Conservation (phyloP, 2,888 invertebrate genomes). For the Tenthredo mesomela region DNA sequence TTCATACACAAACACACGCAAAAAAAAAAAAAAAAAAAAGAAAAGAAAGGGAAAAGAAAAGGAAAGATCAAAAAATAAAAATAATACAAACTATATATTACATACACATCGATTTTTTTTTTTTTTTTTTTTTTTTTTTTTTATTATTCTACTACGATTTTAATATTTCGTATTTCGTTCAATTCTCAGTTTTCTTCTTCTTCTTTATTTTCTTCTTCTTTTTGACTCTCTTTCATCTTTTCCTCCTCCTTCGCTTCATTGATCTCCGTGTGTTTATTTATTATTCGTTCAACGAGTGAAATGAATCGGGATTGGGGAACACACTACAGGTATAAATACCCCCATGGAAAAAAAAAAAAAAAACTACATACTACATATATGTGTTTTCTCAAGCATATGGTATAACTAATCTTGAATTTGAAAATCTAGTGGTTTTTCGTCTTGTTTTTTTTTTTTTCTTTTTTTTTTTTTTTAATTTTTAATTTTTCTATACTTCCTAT, state of each 20-base stretch:
- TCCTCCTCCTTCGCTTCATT: background rate
- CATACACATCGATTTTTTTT: background rate
- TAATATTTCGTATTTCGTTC: background rate
- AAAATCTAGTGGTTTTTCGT: background rate
- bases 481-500: too few species aligned
- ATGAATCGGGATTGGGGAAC: slow-evolving; percentile 70
- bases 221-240: slow-evolving; percentile 38
- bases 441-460: background rate
- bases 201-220: slow-evolving; percentile 33
- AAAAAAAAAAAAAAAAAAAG: background rate
- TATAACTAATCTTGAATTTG: background rate
- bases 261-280: background rate
- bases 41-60: background rate
- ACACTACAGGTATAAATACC: slow-evolving; percentile 71
- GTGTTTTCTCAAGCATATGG: background rate
- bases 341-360: background rate
- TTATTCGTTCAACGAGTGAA: slow-evolving; percentile 39
- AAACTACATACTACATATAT: background rate
- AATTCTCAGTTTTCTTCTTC: background rate
- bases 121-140: too few species aligned
- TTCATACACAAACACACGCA: background rate
- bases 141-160: background rate
- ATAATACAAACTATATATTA: background rate
- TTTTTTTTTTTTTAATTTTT: background rate
- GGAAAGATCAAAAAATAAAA: background rate